Evolutionary conservation across 2,797 vertebrate species (phyloP).

Genomic region (Sardinella longiceps): DNA sequence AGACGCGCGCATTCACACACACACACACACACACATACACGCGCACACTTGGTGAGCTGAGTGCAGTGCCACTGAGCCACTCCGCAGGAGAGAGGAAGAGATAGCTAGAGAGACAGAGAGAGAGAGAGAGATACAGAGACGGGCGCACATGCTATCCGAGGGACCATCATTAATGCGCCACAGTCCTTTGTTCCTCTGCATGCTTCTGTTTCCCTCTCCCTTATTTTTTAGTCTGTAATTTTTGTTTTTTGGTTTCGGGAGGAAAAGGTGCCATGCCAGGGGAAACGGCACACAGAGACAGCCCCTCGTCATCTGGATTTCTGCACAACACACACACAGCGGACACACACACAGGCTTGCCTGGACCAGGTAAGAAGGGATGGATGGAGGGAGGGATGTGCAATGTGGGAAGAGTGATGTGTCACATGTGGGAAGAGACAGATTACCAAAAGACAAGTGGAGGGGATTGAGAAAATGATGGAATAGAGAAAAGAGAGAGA

Average conservation of each 20-base stretch:
- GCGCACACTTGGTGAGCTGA: constrained; percentile 29
- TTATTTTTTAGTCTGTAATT: neutral
- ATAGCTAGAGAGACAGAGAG: constrained; percentile 1
- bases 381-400: neutral
- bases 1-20: neutral
- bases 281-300: constrained; percentile 41
- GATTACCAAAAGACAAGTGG: constrained; percentile 21
- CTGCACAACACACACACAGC: constrained; percentile 42
- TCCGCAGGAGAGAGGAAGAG: neutral
- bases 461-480: constrained; percentile 27
- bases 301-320: constrained; percentile 35
- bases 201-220: neutral
- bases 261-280: constrained; percentile 45
- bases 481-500: neutral
- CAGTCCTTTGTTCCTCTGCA: neutral
- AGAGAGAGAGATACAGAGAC: too few species aligned
- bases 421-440: neutral
- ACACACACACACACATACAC: constrained; percentile 13
- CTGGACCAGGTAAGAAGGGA: constrained; percentile 48
- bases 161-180: neutral
- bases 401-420: neutral
- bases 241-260: constrained; percentile 45
- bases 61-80: constrained; percentile 25
- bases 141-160: neutral
- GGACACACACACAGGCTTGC: constrained; percentile 47